Conservation (phyloP, 2,113 vertebrate genomes). For the Chaenocephalus aceratus region DNA sequence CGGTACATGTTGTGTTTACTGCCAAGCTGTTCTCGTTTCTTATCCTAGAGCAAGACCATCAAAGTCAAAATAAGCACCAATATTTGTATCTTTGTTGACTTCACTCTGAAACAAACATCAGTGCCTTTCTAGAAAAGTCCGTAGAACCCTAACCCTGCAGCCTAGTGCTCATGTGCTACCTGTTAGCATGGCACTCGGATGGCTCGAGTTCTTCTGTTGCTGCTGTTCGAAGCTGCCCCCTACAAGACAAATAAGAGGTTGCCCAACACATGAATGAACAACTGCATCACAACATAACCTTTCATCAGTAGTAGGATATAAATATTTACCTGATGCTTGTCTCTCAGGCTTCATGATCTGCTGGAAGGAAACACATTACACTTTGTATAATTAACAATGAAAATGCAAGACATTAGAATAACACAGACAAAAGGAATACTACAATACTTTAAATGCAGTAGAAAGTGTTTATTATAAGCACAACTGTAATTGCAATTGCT, state of each 20-base stretch:
- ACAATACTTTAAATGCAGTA: background rate
- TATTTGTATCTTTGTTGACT: no score
- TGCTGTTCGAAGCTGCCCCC: background rate
- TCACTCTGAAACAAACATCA: background rate
- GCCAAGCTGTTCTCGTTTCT: background rate
- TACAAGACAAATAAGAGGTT: background rate
- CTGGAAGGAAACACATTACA: constrained; percentile 40
- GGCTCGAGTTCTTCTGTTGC: background rate
- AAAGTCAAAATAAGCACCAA: background rate
- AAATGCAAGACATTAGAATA: background rate
- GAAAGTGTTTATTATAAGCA: background rate
- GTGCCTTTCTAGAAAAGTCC: background rate
- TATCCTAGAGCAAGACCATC: background rate
- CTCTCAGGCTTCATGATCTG: rapidly evolving
- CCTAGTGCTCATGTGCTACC: constrained; percentile 37
- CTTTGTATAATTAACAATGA: background rate
- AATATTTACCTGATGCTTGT: constrained; percentile 23
- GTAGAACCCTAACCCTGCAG: background rate
- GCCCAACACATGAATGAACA: background rate
- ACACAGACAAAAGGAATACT: background rate
- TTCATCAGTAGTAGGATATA: background rate
- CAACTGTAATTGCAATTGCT: background rate
- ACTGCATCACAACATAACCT: background rate
- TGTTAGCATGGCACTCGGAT: constrained; percentile 67
- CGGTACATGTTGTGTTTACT: background rate